Evolutionary conservation across 2,113 vertebrate genomes (phyloP).

Genomic region (Peromyscus polionotus): DNA sequence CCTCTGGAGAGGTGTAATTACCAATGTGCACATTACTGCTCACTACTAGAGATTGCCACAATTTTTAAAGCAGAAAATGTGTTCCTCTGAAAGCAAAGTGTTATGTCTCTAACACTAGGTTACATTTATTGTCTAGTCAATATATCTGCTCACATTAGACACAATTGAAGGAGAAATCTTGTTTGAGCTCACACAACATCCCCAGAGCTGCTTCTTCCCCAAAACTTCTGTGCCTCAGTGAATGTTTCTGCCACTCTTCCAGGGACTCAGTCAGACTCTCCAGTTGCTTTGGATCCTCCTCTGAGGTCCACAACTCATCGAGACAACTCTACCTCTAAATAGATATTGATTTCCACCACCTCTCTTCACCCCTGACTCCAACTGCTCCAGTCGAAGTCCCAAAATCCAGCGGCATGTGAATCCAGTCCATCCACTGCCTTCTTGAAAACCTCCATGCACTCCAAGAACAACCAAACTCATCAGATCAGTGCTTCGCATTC

Average conservation of each 20-base stretch:
- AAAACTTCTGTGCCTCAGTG: not conserved
- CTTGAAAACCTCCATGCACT: not conserved
- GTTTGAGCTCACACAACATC: not conserved
- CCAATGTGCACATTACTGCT: not conserved
- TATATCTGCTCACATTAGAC: not conserved
- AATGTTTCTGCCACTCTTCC: no score
- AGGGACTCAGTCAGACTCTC: not conserved
- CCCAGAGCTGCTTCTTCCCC: not conserved
- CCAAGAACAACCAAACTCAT: not conserved
- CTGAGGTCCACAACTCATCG: not conserved
- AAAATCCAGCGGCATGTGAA: not conserved
- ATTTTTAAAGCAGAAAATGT: not conserved
- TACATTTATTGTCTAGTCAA: not conserved
- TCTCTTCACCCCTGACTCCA: not conserved
- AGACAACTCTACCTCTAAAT: not conserved
- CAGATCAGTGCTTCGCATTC: not conserved
- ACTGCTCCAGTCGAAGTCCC: not conserved
- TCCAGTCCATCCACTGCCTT: not conserved
- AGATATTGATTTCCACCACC: not conserved
- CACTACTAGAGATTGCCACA: not conserved
- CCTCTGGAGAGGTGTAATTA: not conserved
- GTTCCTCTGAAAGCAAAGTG: not conserved
- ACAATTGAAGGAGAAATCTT: not conserved
- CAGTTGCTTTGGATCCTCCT: not conserved
- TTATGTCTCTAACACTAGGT: not conserved